phyloP scores from a whole-genome alignment of 2,797 vertebrate species.

The Liasis olivaceus region DNA sequence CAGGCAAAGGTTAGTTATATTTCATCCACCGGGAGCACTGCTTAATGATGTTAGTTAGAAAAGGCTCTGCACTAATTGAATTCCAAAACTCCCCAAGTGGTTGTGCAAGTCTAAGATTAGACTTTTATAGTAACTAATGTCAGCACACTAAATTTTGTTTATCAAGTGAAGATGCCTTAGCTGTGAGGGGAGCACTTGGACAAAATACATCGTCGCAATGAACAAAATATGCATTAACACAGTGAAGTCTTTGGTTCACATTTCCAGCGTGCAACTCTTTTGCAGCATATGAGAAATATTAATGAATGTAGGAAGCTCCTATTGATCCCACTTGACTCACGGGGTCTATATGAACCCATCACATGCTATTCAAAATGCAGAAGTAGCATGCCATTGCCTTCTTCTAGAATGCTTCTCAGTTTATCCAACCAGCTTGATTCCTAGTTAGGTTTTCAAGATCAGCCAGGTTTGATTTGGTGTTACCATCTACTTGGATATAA shows the following conservation, averaged over 20 bases:
- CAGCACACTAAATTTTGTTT: neutral
- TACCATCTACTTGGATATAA: neutral
- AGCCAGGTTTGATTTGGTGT: neutral
- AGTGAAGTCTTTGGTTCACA: neutral
- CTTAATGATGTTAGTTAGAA: constrained; percentile 5
- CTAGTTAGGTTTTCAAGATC: neutral
- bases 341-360: neutral
- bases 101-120: neutral
- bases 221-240: neutral
- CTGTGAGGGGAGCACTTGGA: neutral
- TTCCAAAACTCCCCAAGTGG: neutral
- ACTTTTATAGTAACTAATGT: neutral
- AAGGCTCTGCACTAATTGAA: neutral
- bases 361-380: neutral
- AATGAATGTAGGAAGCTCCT: neutral
- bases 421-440: neutral
- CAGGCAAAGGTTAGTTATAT: neutral
- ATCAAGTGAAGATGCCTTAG: neutral
- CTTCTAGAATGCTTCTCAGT: neutral
- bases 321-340: neutral
- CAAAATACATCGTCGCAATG: too few relatives aligned
- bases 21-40: neutral
- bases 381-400: neutral
- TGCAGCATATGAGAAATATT: neutral
- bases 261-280: neutral